A percentile compares a stretch with the other conserved stretches of the same genome.
These are phyloP conservation scores for Yasuhikotakia modesta DNA, from an alignment of 2,797 vertebrate genomes.

Conservation along the genomic window DNA sequence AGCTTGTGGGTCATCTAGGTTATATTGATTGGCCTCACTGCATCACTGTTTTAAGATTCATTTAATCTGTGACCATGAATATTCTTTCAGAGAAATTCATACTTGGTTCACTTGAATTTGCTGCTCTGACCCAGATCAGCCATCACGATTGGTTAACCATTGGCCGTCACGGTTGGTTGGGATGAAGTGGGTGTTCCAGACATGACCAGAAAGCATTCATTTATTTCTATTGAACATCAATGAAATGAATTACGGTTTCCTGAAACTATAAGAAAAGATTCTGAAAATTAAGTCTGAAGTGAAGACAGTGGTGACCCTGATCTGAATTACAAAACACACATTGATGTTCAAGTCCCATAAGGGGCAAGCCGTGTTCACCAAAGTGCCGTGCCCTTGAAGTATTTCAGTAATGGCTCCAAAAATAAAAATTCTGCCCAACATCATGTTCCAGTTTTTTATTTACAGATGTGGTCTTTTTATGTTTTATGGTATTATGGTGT, in stretches of 20 bases:
- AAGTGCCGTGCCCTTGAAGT: no score
- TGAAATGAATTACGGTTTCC: not conserved
- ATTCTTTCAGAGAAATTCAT: constrained; percentile 6
- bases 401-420: no score
- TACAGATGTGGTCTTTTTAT: not conserved
- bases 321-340: not conserved
- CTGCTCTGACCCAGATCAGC: not conserved
- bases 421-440: no score
- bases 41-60: not conserved
- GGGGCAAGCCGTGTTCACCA: no score
- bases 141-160: constrained; percentile 7
- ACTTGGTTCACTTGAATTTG: constrained; percentile 9
- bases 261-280: not conserved
- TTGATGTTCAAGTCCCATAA: no score
- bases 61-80: not conserved
- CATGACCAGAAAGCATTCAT: not conserved
- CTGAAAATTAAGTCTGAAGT: not conserved
- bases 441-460: no score
- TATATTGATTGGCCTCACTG: not conserved
- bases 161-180: constrained; percentile 1
- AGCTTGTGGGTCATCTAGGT: not conserved
- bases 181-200: not conserved
- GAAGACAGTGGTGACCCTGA: not conserved
- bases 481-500: not conserved
- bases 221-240: constrained; percentile 11